Percentiles rank a stretch among this genome's conserved stretches.
Evolutionary conservation across 2,888 invertebrate species (phyloP).

Genomic region (Drosophila anomelani): DNA sequence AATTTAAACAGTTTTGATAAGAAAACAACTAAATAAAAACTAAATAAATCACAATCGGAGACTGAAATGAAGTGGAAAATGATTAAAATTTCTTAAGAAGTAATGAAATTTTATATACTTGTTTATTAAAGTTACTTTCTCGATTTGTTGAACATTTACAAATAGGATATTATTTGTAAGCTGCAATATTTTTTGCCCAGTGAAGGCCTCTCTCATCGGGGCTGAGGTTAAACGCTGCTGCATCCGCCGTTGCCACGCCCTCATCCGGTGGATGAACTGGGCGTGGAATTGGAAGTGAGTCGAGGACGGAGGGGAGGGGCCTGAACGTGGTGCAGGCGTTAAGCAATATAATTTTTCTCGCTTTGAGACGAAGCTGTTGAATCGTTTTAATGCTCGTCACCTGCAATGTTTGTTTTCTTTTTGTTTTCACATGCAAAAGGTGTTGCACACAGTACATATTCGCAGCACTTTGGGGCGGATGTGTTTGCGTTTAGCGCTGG

Average conservation of each 20-base stretch:
- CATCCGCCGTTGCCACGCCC: conserved; percentile 60
- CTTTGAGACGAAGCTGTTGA: conserved; percentile 82
- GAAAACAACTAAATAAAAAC: no score
- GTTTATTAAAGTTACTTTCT: no score
- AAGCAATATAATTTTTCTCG: conserved; percentile 78
- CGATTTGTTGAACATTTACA: background rate
- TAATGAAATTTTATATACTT: no score
- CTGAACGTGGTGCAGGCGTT: conserved; percentile 49
- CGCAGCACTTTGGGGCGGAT: conserved; percentile 52
- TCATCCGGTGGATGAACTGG: conserved; percentile 30
- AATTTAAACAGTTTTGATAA: no score
- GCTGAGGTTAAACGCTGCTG: conserved; percentile 63
- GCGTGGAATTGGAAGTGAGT: conserved; percentile 9
- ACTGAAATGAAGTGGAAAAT: no score
- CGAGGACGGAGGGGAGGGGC: background rate
- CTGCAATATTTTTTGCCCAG: background rate
- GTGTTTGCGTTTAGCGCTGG: conserved; percentile 69
- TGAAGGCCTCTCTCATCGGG: conserved; percentile 29
- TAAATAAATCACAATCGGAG: no score
- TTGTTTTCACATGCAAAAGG: conserved; percentile 41
- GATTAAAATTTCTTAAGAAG: no score
- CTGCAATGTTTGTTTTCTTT: conserved; percentile 61
- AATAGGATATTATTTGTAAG: no score
- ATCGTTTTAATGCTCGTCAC: conserved; percentile 83
- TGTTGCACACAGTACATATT: conserved; percentile 42